These are phyloP conservation scores for Catostylus mosaicus DNA, from an alignment of 30 jellyfish, hydroid and myxozoan genomes.

Conservation along the genomic window DNA sequence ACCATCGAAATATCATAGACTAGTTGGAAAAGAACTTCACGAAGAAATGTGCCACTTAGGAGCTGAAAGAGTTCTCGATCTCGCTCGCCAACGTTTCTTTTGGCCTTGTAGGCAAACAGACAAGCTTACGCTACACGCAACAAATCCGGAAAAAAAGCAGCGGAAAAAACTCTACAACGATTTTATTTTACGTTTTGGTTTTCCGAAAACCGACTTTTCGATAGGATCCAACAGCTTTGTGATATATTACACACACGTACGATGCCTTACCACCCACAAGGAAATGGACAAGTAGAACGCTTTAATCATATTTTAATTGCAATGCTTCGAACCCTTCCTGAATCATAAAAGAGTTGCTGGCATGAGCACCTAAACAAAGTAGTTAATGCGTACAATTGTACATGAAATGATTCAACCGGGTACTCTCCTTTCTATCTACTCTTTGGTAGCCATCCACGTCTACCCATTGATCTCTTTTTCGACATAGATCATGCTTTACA, in stretches of 20 bases:
- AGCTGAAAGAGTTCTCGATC: slow-evolving; percentile 30
- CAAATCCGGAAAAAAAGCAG: slow-evolving; percentile 36
- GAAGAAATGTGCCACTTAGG: slow-evolving; percentile 60
- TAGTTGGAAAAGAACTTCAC: slow-evolving; percentile 30
- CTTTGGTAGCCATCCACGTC: slow-evolving; percentile 42
- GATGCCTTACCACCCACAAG: slow-evolving; percentile 67
- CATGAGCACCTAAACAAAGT: slow-evolving; percentile 51
- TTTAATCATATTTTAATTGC: slow-evolving; percentile 27
- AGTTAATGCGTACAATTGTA: slow-evolving; percentile 48
- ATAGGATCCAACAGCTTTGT: slow-evolving; percentile 21
- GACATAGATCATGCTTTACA: not conserved
- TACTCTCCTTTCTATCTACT: slow-evolving; percentile 37
- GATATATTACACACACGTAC: slow-evolving; percentile 46
- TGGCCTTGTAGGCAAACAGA: slow-evolving; percentile 56
- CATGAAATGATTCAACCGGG: slow-evolving; percentile 55
- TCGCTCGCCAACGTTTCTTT: slow-evolving; percentile 44
- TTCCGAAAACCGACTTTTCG: slow-evolving; percentile 49
- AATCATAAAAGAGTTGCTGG: slow-evolving; percentile 47
- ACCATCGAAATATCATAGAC: slow-evolving; percentile 26
- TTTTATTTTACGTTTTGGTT: slow-evolving; percentile 59
- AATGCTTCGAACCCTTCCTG: slow-evolving; percentile 61
- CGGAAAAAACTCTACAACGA: slow-evolving; percentile 57
- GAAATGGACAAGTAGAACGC: slow-evolving; percentile 57
- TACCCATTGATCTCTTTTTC: slow-evolving; percentile 33
- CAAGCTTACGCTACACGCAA: slow-evolving; percentile 57